These are phyloP conservation scores for Paguma larvata DNA, from an alignment of 2,797 vertebrate species.

Conservation along the genomic window DNA sequence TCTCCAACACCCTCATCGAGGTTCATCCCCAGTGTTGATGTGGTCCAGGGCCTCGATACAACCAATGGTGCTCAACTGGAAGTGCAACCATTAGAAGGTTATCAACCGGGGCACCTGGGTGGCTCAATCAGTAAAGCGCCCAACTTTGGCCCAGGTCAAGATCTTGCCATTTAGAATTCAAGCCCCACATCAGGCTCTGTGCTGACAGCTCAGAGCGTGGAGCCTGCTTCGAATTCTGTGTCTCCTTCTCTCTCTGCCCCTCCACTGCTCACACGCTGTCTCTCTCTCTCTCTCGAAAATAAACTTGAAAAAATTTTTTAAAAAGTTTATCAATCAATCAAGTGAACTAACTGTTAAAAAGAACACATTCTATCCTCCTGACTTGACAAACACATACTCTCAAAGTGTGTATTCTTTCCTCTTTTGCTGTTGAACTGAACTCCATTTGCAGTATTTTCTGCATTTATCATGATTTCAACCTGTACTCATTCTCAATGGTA, in stretches of 20 bases:
- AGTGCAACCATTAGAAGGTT: background rate
- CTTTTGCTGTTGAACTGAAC: background rate
- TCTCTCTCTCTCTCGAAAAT: no score
- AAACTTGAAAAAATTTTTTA: background rate
- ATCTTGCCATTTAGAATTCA: no score
- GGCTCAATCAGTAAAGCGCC: no score
- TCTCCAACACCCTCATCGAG: background rate
- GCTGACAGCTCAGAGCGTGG: no score
- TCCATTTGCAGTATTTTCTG: conserved; percentile 19
- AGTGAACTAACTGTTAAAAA: background rate
- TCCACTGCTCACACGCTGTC: no score
- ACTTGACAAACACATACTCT: conserved; percentile 9
- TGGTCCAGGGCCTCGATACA: background rate
- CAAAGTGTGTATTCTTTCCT: background rate
- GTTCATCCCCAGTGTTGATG: background rate
- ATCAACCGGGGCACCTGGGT: background rate
- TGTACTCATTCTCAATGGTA: background rate
- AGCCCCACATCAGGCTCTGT: no score
- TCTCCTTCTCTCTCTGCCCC: no score
- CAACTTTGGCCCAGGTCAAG: no score
- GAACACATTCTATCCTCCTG: background rate
- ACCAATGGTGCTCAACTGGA: background rate
- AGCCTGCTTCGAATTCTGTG: no score
- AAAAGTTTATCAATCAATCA: conserved; percentile 28
- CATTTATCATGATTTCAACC: background rate